Base-by-base conservation (phyloP, 2,888 invertebrate genomes). In the Dorcus hopei region DNA sequence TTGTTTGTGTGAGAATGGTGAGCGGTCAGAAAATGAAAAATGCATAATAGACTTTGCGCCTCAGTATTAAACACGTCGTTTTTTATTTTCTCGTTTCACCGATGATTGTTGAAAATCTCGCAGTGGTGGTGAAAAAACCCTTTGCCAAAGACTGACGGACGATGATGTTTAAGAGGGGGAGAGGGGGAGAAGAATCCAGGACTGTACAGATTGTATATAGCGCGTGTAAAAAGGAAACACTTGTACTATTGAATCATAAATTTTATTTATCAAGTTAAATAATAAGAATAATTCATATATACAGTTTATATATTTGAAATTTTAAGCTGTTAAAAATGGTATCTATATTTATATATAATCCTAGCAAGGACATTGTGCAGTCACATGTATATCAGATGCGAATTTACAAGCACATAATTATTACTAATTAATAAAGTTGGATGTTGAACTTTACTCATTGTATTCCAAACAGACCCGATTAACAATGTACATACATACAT, bases 221-320 rank as follows among this genome's bases (percentile, higher is more conserved):
- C 26, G 26, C 26, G 5, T 33, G 26, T 33, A 33, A 33, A 33
- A 33, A 33, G 1, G 26, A 33, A 33, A 33, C 26, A 33, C 26
- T 33, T 33, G 26, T 33, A 54, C 14, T 56, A 50, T 56, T 56
- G 49, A 43, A 41, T 41, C 41, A 41, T 41, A 41, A 41, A 41
- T 41, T 40, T 45, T 45, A 19, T 11, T 45, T 19, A 45, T 45
- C 45, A 45, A 45, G 19, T 52, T 38, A 57, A 47, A 48, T 57
- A 39, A 40, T 49, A 26, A 57, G 23, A 52, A 40, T 33, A 33
- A 49, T 50, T 14, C 8, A 52, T 40, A 41, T 52, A 52, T 50
- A 56, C 16, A 41, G 56, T 56, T 56, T 56, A 50, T 56, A 56
- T 38, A 56, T 50, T 56, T 56, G 50, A 56, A 56, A 56, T 50